Conservation (phyloP, 92 coral and sea anemone genomes). For the Palythoa grandiflora region DNA sequence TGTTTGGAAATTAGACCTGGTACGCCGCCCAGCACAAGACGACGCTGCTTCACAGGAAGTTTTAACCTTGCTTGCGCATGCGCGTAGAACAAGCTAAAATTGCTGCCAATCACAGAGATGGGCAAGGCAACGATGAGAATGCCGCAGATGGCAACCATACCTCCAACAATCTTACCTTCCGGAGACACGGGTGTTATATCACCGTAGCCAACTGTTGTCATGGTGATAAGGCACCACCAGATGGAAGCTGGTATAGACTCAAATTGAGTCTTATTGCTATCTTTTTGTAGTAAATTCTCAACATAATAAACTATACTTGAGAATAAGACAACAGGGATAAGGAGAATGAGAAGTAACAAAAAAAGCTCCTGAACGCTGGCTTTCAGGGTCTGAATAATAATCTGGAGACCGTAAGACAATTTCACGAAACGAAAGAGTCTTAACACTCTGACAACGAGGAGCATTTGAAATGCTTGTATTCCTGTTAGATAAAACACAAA, state of each 20-base stretch:
- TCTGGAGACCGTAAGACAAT: slow-evolving; percentile 92
- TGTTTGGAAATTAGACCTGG: slow-evolving; percentile 87
- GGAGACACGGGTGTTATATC: slow-evolving; percentile 88
- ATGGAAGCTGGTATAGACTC: slow-evolving; percentile 89
- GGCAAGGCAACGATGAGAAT: slow-evolving; percentile 94
- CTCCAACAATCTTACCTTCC: slow-evolving; percentile 95
- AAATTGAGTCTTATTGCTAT: slow-evolving; percentile 54
- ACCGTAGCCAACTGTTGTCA: slow-evolving; percentile 98
- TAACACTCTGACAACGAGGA: slow-evolving; percentile 85
- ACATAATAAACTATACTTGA: slow-evolving; percentile 94
- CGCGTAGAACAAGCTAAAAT: slow-evolving; percentile 90
- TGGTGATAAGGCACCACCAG: slow-evolving; percentile 99
- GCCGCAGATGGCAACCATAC: slow-evolving; percentile 95
- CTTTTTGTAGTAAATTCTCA: slow-evolving; percentile 60
- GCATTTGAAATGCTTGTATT: slow-evolving; percentile 62
- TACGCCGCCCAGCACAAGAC: slow-evolving; percentile 88
- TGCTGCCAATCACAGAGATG: slow-evolving; percentile 94
- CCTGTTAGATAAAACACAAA: slow-evolving; percentile 62
- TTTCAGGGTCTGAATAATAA: slow-evolving; percentile 90
- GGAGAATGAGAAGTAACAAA: slow-evolving; percentile 81
- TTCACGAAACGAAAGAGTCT: slow-evolving; percentile 90
- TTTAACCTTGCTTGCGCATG: slow-evolving; percentile 97
- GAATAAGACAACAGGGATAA: slow-evolving; percentile 92
- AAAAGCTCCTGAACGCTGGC: slow-evolving; percentile 90
- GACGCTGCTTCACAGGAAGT: slow-evolving; percentile 90